phyloP scores from a whole-genome alignment of 2,113 vertebrate species.

The Barbus barbus region DNA sequence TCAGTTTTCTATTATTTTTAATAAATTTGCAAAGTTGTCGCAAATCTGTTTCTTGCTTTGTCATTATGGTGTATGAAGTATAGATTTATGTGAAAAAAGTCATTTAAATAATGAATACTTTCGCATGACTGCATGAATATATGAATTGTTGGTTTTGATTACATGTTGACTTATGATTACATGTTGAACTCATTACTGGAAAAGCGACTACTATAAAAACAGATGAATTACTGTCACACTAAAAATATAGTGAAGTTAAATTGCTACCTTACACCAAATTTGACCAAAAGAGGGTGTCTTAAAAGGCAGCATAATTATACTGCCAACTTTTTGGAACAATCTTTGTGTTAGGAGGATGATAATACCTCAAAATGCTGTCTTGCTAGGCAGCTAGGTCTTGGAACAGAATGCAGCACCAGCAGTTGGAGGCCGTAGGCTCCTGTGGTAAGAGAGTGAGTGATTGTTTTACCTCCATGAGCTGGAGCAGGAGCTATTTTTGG shows the following conservation, averaged over 20 bases:
- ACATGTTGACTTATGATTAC: background rate
- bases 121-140: too few species aligned
- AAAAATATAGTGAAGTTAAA: background rate
- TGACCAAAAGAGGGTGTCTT: background rate
- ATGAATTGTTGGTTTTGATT: background rate
- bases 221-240: background rate
- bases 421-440: constrained; percentile 14
- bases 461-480: constrained; percentile 33
- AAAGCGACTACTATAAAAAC: background rate
- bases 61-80: too few species aligned
- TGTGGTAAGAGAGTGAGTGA: constrained; percentile 38
- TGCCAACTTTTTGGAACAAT: background rate
- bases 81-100: too few species aligned
- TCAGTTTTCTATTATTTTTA: too few species aligned
- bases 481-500: constrained; percentile 56
- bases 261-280: background rate
- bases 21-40: too few species aligned
- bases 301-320: background rate
- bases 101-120: too few species aligned
- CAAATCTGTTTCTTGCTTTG: too few species aligned
- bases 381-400: background rate
- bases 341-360: background rate
- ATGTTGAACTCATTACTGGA: background rate
- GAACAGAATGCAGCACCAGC: constrained; percentile 46
- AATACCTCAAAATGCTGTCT: background rate